Evolutionary conservation across 2,113 vertebrate genomes (phyloP).

Genomic region (Mixornis gularis): DNA sequence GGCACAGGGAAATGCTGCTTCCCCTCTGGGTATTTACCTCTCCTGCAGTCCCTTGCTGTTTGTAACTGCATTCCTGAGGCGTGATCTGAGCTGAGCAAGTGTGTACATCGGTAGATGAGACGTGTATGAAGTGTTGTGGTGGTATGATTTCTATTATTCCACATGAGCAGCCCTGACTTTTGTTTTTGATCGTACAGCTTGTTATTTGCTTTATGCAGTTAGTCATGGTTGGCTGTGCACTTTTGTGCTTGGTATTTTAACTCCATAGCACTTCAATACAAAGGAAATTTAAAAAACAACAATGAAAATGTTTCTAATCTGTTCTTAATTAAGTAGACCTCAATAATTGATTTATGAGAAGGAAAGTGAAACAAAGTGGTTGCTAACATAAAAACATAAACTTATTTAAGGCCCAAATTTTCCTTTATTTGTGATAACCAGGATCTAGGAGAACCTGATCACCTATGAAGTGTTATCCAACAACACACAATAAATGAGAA

Average conservation of each 20-base stretch:
- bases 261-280: constrained; percentile 61
- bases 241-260: constrained; percentile 61
- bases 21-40: neutral
- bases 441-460: neutral
- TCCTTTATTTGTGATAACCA: neutral
- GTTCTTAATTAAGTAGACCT: constrained; percentile 60
- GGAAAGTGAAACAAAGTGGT: constrained; percentile 33
- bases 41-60: neutral
- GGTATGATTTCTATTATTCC: constrained; percentile 45
- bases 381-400: neutral
- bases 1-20: neutral
- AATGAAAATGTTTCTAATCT: constrained; percentile 68
- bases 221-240: constrained; percentile 51
- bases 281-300: constrained; percentile 62
- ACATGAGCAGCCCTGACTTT: constrained; percentile 55
- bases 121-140: neutral
- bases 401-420: neutral
- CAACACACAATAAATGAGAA: neutral
- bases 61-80: neutral
- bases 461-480: neutral
- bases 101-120: neutral
- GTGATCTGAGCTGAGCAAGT: neutral
- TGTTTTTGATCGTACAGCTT: constrained; percentile 58
- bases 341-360: constrained; percentile 60
- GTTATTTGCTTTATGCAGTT: constrained; percentile 50